These are phyloP conservation scores for Paracentrotus lividus DNA, from an alignment of 53 echinoderm and acorn worm species.

Conservation along the genomic window DNA sequence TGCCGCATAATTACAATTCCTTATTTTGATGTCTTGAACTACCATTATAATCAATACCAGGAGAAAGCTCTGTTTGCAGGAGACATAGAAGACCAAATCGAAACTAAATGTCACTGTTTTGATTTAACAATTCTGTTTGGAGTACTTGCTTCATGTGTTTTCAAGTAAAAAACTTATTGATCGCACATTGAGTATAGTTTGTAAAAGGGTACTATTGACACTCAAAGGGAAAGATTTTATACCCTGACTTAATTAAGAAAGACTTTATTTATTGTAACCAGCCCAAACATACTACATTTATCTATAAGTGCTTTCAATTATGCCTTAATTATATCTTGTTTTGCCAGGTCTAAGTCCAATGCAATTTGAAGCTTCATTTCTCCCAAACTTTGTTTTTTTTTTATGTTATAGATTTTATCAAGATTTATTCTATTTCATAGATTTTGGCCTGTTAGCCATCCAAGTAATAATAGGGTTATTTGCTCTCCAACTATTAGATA, in stretches of 20 bases:
- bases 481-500: too few relatives aligned
- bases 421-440: too few relatives aligned
- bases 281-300: conserved; percentile 10
- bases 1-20: conserved; percentile 45
- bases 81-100: conserved; percentile 23
- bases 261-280: conserved; percentile 19
- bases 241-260: background rate
- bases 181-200: background rate
- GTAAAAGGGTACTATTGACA: background rate
- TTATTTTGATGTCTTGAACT: background rate
- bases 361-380: background rate
- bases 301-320: conserved; percentile 3
- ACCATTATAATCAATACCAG: background rate
- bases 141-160: conserved; percentile 1
- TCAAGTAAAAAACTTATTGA: background rate
- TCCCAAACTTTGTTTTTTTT: background rate
- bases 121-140: background rate
- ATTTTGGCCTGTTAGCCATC: too few relatives aligned
- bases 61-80: background rate
- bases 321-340: background rate
- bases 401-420: too few relatives aligned
- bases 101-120: conserved; percentile 35
- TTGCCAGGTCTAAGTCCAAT: background rate
- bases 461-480: too few relatives aligned
- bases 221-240: background rate